Conservation (phyloP, 2,113 vertebrate genomes). For the Strix uralensis region DNA sequence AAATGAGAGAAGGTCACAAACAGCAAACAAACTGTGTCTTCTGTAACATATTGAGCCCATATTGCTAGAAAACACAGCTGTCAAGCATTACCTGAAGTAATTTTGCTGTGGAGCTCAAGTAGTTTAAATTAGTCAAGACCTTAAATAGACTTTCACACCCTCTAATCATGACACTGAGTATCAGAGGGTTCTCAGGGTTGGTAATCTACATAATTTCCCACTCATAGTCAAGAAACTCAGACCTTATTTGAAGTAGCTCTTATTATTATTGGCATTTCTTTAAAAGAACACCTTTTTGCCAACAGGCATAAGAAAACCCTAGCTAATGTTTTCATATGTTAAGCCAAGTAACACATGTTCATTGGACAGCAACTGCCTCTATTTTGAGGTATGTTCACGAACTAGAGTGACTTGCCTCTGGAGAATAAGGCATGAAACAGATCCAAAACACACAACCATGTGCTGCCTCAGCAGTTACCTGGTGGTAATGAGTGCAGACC, state of each 20-base stretch:
- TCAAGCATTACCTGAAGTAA: conserved; percentile 48
- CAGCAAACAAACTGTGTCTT: conserved; percentile 12
- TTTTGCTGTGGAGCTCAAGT: conserved; percentile 28
- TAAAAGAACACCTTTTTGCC: conserved; percentile 40
- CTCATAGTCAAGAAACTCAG: conserved; percentile 30
- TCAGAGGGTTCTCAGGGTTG: conserved; percentile 35
- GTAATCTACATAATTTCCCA: conserved; percentile 65
- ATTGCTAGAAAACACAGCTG: conserved; percentile 50
- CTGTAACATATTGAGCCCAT: not conserved
- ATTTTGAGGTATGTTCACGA: conserved; percentile 28
- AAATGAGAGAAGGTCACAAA: conserved; percentile 2
- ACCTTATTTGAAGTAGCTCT: conserved; percentile 50
- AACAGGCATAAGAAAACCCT: conserved; percentile 33
- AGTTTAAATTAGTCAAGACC: conserved; percentile 44
- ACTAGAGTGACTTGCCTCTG: not conserved
- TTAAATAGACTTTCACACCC: conserved; percentile 37
- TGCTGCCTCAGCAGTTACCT: conserved; percentile 20
- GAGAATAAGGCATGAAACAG: not conserved
- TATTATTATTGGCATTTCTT: conserved; percentile 58
- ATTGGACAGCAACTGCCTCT: conserved; percentile 15
- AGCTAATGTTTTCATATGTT: conserved; percentile 18
- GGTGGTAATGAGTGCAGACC: not conserved
- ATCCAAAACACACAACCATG: conserved; percentile 8
- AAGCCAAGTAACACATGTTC: conserved; percentile 39
- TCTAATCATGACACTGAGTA: conserved; percentile 40